phyloP scores from a whole-genome alignment of 1,140 invertebrate genomes.

The Philaenus spumarius region DNA sequence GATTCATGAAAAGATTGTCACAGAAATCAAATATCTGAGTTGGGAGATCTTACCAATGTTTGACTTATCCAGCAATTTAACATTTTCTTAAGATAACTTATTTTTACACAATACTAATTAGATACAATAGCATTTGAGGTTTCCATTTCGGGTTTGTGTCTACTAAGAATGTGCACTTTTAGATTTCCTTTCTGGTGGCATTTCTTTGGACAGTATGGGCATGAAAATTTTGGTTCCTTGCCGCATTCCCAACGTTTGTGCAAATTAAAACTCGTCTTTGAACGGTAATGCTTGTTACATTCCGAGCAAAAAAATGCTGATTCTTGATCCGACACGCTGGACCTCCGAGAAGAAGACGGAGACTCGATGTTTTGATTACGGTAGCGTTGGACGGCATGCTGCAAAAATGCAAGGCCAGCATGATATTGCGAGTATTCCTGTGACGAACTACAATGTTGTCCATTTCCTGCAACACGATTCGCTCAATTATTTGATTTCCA shows the following conservation, averaged over 20 bases:
- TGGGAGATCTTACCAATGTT: too few species aligned
- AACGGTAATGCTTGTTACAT: conserved; percentile 42
- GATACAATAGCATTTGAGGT: too few species aligned
- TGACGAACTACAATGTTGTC: too few species aligned
- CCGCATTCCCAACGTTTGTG: conserved; percentile 50
- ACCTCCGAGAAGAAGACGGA: background rate
- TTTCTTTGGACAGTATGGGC: conserved; percentile 44
- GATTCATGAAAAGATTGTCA: too few species aligned
- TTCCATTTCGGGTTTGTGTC: conserved; percentile 29
- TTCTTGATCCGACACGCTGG: background rate
- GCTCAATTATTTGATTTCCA: too few species aligned
- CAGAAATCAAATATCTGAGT: too few species aligned
- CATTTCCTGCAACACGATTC: too few species aligned
- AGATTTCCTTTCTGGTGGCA: conserved; percentile 45
- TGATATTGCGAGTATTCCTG: too few species aligned
- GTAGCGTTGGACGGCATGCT: background rate
- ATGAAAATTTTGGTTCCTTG: conserved; percentile 46
- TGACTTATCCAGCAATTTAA: too few species aligned
- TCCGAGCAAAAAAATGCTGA: conserved; percentile 32
- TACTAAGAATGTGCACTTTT: conserved; percentile 41
- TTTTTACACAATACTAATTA: too few species aligned
- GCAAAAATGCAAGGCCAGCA: too few species aligned
- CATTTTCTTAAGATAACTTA: too few species aligned
- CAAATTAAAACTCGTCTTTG: conserved; percentile 44
- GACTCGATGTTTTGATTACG: background rate